Conservation (phyloP, 2,113 vertebrate genomes). For the Corythoichthys intestinalis region DNA sequence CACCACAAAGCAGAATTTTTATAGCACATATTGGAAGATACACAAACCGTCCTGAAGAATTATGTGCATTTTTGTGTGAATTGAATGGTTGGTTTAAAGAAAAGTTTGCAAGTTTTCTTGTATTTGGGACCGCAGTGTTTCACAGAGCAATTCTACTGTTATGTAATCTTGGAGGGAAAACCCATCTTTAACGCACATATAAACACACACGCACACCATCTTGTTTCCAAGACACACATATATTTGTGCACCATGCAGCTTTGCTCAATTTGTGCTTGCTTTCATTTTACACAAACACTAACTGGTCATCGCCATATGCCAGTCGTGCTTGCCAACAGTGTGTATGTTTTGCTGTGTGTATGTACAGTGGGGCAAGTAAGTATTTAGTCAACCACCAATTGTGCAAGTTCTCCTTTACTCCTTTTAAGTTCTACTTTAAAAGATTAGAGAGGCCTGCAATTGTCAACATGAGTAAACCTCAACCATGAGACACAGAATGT, state of each 20-base stretch:
- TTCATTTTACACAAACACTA: slow-evolving; percentile 48
- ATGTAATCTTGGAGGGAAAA: slow-evolving; percentile 76
- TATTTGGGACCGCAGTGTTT: slow-evolving; percentile 44
- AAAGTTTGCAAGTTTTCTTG: neutral
- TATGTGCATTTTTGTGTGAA: too few relatives aligned
- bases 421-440: too few relatives aligned
- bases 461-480: too few relatives aligned
- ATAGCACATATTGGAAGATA: too few relatives aligned
- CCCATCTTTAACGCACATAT: slow-evolving; percentile 56
- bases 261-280: slow-evolving; percentile 62
- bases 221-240: slow-evolving; percentile 53
- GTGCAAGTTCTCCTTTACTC: too few relatives aligned
- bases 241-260: slow-evolving; percentile 39
- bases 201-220: slow-evolving; percentile 20
- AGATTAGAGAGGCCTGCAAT: too few relatives aligned
- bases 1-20: too few relatives aligned
- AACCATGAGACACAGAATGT: too few relatives aligned
- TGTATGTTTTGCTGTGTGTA: slow-evolving; percentile 27
- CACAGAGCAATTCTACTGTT: slow-evolving; percentile 66
- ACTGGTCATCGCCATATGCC: slow-evolving; percentile 72
- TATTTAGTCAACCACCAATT: too few relatives aligned
- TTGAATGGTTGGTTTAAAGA: too few relatives aligned
- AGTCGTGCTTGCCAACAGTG: slow-evolving; percentile 67
- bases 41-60: too few relatives aligned
- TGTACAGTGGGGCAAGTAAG: neutral